A percentile compares a stretch with the other conserved stretches of the same genome.
phyloP scores from a whole-genome alignment of 2,797 vertebrate species.

The Tinamus major region DNA sequence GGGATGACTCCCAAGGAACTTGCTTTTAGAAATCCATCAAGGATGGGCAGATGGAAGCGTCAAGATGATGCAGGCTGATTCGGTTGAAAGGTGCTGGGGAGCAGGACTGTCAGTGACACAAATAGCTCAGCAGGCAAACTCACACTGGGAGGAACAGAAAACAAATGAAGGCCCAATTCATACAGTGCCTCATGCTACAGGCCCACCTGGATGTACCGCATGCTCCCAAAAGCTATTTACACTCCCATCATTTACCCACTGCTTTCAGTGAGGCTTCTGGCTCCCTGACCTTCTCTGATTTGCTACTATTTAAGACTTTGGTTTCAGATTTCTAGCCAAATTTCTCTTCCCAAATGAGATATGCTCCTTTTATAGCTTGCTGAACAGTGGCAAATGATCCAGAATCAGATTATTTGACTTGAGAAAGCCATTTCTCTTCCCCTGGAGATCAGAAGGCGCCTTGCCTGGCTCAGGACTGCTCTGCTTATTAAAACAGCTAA shows the following conservation, averaged over 20 bases:
- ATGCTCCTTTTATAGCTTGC: background rate
- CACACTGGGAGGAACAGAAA: conserved; percentile 14
- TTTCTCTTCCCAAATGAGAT: background rate
- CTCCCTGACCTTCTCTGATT: background rate
- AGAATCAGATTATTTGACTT: background rate
- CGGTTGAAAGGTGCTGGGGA: background rate
- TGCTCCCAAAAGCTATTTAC: conserved; percentile 1
- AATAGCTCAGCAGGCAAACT: background rate
- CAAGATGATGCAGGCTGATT: background rate
- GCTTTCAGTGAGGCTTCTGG: background rate
- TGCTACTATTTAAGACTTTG: background rate
- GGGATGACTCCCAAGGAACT: background rate
- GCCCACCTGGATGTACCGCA: conserved; percentile 1
- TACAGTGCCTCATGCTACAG: background rate
- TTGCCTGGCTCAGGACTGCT: accelerated
- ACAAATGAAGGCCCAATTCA: background rate
- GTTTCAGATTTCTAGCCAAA: conserved; percentile 3
- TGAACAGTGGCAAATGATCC: background rate
- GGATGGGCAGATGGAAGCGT: background rate
- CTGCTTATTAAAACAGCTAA: accelerated
- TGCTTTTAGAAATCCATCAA: background rate
- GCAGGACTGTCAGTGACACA: background rate
- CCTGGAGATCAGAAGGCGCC: background rate
- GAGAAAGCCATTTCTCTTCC: background rate
- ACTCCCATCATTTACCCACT: background rate